Conservation (phyloP, 2,113 vertebrate species). For the Larimichthys polyactis region DNA sequence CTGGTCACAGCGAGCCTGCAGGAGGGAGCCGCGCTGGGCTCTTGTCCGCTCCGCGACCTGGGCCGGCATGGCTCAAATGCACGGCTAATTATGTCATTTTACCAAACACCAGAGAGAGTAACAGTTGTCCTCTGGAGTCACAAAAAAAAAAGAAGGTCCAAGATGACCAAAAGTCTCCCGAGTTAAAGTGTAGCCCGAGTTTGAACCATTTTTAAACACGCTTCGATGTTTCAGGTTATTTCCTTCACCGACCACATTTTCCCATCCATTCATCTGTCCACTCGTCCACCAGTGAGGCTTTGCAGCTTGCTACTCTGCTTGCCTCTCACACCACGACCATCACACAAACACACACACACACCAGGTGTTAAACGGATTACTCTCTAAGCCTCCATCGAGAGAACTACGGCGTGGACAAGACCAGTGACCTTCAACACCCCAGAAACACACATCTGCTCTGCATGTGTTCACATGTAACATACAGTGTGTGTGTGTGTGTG, state of each 20-base stretch:
- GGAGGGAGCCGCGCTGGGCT: constrained; percentile 60
- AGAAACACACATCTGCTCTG: constrained; percentile 46
- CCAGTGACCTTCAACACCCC: constrained; percentile 68
- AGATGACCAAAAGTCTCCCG: not conserved
- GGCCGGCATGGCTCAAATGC: constrained; percentile 36
- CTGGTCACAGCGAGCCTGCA: constrained; percentile 81
- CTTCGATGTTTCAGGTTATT: not conserved
- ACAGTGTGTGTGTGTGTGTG: not conserved
- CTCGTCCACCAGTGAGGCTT: not conserved
- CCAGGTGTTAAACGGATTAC: constrained; percentile 70
- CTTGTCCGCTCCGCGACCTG: not conserved
- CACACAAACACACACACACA: constrained; percentile 20
- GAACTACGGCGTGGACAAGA: constrained; percentile 51
- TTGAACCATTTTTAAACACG: not conserved
- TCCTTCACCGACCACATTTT: not conserved
- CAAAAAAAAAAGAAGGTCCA: not conserved
- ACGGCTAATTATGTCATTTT: not conserved
- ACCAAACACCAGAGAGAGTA: not conserved
- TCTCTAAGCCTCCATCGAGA: constrained; percentile 67
- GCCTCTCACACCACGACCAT: not conserved
- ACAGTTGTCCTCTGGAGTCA: not conserved
- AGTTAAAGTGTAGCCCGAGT: not conserved
- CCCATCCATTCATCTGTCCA: constrained; percentile 20
- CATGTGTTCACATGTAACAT: constrained; percentile 15
- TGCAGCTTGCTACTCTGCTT: constrained; percentile 27